A percentile compares a stretch with the other conserved stretches of the same genome.
phyloP scores from a whole-genome alignment of 2,797 vertebrate species.

The Peromyscus aztecus region DNA sequence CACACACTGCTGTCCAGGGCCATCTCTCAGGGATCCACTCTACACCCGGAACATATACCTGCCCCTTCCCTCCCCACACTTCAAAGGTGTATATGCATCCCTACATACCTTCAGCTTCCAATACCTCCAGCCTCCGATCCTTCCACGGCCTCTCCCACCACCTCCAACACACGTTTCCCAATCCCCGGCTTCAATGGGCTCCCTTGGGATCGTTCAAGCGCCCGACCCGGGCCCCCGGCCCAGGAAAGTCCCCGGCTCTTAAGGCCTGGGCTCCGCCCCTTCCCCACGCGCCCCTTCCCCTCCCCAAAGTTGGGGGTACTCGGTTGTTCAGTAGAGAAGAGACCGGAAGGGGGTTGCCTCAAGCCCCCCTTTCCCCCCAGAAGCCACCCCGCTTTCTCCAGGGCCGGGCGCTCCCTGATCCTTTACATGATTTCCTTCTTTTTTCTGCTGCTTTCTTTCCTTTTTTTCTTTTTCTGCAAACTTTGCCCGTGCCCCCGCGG shows the following conservation, averaged over 20 bases:
- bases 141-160: constrained; percentile 12
- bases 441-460: constrained; percentile 17
- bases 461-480: constrained; percentile 77
- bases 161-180: constrained; percentile 48
- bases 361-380: constrained; percentile 57
- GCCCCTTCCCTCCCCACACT: constrained; percentile 44
- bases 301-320: constrained; percentile 72
- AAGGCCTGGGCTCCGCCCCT: constrained; percentile 82
- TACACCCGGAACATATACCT: constrained; percentile 41
- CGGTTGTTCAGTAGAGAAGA: not conserved
- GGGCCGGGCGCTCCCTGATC: constrained; percentile 56
- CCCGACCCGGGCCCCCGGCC: constrained; percentile 62
- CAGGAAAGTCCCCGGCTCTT: constrained; percentile 85
- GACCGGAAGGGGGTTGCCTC: constrained; percentile 71
- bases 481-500: constrained; percentile 78
- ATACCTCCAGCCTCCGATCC: constrained; percentile 42
- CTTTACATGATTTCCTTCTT: constrained; percentile 56
- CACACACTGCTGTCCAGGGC: constrained; percentile 2
- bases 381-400: constrained; percentile 41
- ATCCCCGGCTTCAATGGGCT: constrained; percentile 48
- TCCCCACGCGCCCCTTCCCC: constrained; percentile 69
- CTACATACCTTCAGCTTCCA: constrained; percentile 26
- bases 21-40: constrained; percentile 25
- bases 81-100: constrained; percentile 38
- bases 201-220: constrained; percentile 66